phyloP scores from a whole-genome alignment of 2,797 vertebrate species.

The Peromyscus aztecus region DNA sequence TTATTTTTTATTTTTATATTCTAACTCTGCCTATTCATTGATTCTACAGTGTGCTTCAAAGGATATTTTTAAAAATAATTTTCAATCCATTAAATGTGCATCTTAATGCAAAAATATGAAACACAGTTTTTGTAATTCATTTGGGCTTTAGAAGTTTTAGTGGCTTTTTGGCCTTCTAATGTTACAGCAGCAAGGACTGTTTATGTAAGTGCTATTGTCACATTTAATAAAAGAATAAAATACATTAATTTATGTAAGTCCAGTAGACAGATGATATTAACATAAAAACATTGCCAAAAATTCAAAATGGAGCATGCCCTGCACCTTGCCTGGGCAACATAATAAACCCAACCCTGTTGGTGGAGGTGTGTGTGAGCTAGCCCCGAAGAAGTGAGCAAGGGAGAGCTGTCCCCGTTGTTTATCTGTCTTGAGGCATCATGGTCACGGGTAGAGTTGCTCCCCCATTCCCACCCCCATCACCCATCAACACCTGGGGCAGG shows the following conservation, averaged over 20 bases:
- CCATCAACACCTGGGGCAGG: too few relatives aligned
- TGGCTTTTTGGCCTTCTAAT: not conserved
- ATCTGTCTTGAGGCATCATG: too few relatives aligned
- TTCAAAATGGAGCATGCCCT: conserved; percentile 28
- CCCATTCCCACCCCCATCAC: too few relatives aligned
- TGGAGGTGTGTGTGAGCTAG: too few relatives aligned
- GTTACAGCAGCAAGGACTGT: not conserved
- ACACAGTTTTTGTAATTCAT: not conserved
- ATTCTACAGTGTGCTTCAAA: not conserved
- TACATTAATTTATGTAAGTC: not conserved
- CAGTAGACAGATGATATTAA: not conserved
- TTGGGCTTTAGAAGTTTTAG: not conserved
- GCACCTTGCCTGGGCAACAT: too few relatives aligned
- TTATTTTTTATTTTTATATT: not conserved
- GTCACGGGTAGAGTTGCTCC: too few relatives aligned
- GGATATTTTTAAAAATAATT: not conserved
- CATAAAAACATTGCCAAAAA: conserved; percentile 16
- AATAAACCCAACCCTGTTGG: too few relatives aligned
- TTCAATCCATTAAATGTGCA: not conserved
- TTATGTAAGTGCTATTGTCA: not conserved
- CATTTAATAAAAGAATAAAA: conserved; percentile 25
- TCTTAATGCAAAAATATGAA: not conserved
- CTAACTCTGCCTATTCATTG: not conserved
- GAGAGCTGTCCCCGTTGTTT: too few relatives aligned
- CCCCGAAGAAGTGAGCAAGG: too few relatives aligned